These are phyloP conservation scores for Tyrannus savana DNA, from an alignment of 2,113 vertebrate species.

Conservation along the genomic window DNA sequence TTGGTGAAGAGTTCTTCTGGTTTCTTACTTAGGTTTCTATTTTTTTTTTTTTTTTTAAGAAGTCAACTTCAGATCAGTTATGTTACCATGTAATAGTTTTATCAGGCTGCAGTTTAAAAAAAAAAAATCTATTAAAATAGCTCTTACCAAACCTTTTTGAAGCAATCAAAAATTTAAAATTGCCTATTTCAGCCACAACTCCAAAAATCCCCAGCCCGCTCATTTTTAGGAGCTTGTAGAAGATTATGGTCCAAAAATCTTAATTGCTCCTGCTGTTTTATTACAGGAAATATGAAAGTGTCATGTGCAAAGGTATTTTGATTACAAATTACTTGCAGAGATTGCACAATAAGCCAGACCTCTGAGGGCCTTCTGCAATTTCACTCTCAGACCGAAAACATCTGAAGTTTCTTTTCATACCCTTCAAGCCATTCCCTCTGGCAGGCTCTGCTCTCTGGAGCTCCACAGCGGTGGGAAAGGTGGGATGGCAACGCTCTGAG, in stretches of 20 bases:
- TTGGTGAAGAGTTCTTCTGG: background rate
- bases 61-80: background rate
- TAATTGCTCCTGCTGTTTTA: constrained; percentile 70
- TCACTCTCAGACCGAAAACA: constrained; percentile 52
- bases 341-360: constrained; percentile 65
- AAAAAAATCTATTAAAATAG: background rate
- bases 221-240: constrained; percentile 38
- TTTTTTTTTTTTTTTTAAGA: background rate
- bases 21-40: background rate
- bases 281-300: constrained; percentile 68
- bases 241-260: constrained; percentile 58
- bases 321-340: constrained; percentile 70
- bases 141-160: background rate
- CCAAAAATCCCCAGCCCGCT: background rate
- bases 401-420: constrained; percentile 44
- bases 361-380: constrained; percentile 64
- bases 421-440: background rate
- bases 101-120: background rate
- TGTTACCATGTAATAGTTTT: background rate
- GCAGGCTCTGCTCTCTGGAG: background rate
- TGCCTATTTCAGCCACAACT: background rate
- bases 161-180: background rate
- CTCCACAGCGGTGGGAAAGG: rapidly evolving
- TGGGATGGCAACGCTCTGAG: background rate
- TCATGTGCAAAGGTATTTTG: constrained; percentile 70